phyloP scores from a whole-genome alignment of 2,113 vertebrate species.

The Alethe diademata region DNA sequence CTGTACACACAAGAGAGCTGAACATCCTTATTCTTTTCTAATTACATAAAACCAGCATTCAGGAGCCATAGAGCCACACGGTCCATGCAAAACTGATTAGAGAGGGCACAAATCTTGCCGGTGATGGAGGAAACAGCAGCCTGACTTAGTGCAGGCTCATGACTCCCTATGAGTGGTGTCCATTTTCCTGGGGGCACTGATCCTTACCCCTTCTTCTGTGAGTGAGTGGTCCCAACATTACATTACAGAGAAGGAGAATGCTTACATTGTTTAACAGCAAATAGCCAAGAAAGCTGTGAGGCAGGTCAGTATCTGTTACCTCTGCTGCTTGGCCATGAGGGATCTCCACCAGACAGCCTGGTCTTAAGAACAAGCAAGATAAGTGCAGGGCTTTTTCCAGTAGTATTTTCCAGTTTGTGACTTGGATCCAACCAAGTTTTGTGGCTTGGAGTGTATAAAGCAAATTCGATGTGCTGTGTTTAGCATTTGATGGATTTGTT shows the following conservation, averaged over 20 bases:
- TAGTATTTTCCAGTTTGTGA: background rate
- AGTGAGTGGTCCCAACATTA: background rate
- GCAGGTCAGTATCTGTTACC: background rate
- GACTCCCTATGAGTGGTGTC: background rate
- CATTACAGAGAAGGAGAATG: background rate
- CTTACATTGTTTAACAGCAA: background rate
- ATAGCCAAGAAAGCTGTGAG: background rate
- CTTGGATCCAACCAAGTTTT: background rate
- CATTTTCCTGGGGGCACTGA: background rate
- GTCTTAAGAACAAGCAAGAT: background rate
- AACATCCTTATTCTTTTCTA: background rate
- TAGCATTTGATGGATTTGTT: slow-evolving; percentile 1
- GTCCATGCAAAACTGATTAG: background rate
- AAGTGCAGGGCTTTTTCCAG: background rate
- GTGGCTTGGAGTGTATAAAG: background rate
- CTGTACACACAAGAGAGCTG: background rate
- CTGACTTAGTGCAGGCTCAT: background rate
- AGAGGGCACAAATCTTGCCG: background rate
- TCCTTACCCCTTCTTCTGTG: background rate
- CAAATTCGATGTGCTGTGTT: background rate
- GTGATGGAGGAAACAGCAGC: background rate
- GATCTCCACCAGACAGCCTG: background rate
- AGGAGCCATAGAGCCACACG: background rate
- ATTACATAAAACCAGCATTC: background rate
- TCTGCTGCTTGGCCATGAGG: background rate